Evolutionary conservation across 2,797 vertebrate genomes (phyloP).

Genomic region (Ambastaia sidthimunki): DNA sequence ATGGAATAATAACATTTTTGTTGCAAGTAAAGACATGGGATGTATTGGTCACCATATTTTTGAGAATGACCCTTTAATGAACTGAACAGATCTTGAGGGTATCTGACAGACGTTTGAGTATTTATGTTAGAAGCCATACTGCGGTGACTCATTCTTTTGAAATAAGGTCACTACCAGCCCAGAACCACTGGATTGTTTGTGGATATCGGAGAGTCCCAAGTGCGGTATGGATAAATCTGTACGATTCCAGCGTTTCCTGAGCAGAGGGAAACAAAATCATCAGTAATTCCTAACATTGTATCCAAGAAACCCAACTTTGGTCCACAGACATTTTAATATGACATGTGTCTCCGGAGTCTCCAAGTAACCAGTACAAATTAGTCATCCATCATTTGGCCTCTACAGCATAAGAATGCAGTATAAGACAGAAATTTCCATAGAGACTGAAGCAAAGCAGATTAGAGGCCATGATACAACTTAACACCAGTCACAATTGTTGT

Average conservation of each 20-base stretch:
- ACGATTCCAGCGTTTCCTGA: neutral
- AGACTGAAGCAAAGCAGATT: slow-evolving; percentile 23
- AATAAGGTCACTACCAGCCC: slow-evolving; percentile 3
- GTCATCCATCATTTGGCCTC: slow-evolving; percentile 41
- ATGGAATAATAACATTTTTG: no score
- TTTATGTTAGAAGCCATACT: neutral
- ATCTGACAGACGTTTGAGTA: neutral
- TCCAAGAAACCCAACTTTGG: slow-evolving; percentile 38
- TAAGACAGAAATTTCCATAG: slow-evolving; percentile 32
- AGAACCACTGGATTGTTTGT: slow-evolving; percentile 1
- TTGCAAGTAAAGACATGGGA: no score
- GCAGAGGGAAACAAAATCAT: slow-evolving; percentile 14
- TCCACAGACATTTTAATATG: slow-evolving; percentile 39
- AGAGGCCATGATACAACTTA: neutral
- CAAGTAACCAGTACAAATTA: slow-evolving; percentile 38
- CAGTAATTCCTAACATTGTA: slow-evolving; percentile 29
- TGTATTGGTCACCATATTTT: no score
- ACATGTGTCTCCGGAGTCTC: slow-evolving; percentile 17
- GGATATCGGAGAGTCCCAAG: slow-evolving; percentile 21
- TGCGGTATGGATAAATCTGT: slow-evolving; percentile 18
- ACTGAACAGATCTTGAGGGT: neutral
- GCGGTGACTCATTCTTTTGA: neutral
- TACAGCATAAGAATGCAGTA: slow-evolving; percentile 12
- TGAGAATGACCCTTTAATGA: neutral
- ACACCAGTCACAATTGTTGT: neutral